Conservation (phyloP, 2,888 invertebrate species). For the Uropetala carovei region DNA sequence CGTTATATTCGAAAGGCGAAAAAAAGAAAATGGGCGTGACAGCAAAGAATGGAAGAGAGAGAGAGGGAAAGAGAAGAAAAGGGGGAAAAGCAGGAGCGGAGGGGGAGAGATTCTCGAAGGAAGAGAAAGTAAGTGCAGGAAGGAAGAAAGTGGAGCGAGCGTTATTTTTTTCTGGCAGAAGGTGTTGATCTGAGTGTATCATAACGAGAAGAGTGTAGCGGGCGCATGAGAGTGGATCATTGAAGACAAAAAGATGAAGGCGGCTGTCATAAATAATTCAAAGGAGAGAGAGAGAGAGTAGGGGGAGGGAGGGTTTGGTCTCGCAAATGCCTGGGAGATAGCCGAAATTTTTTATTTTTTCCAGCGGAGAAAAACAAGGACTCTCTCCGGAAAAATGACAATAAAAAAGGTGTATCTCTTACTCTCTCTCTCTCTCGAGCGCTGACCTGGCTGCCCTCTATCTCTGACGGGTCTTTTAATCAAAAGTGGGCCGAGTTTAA, state of each 20-base stretch:
- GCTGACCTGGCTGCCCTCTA: not conserved
- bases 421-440: too few relatives aligned
- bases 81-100: too few relatives aligned
- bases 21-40: not conserved
- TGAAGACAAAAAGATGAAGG: not conserved
- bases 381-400: not conserved
- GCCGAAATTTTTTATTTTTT: not conserved
- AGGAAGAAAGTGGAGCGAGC: not conserved
- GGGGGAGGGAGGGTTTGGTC: not conserved
- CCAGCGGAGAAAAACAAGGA: not conserved
- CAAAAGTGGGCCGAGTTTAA: too few relatives aligned
- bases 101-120: not conserved
- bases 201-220: not conserved
- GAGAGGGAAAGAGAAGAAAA: not conserved
- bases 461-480: not conserved
- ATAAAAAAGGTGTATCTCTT: not conserved
- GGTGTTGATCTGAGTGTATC: slow-evolving; percentile 22
- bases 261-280: slow-evolving; percentile 14
- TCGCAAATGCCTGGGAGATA: not conserved
- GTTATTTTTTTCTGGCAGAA: not conserved
- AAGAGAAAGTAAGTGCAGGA: not conserved
- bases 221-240: not conserved
- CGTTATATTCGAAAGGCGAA: too few relatives aligned
- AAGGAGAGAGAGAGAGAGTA: not conserved
- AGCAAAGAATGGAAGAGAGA: not conserved